These are phyloP conservation scores for Pangasius djambal DNA, from an alignment of 2,797 vertebrate species.

Conservation along the genomic window DNA sequence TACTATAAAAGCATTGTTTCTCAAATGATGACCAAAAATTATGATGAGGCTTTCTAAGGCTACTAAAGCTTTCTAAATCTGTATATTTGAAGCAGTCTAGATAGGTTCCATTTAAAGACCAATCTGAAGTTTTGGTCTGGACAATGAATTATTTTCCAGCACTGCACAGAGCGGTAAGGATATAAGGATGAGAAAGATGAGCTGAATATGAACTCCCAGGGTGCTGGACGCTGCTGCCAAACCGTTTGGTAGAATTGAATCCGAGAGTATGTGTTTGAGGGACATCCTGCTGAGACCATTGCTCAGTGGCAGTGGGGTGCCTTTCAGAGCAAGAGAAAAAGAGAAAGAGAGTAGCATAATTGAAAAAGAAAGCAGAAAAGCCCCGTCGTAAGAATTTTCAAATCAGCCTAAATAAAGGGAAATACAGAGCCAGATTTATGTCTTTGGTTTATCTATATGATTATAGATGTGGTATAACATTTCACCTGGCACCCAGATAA, in stretches of 20 bases:
- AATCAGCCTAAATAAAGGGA: not conserved
- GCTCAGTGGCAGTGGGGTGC: conserved; percentile 49
- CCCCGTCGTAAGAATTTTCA: not conserved
- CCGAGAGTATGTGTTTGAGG: conserved; percentile 45
- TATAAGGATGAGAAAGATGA: conserved; percentile 23
- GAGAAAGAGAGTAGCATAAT: not conserved
- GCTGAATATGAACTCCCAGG: conserved; percentile 18
- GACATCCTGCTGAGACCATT: conserved; percentile 55
- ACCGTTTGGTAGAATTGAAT: conserved; percentile 47
- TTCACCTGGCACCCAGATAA: not conserved
- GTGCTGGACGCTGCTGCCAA: conserved; percentile 35
- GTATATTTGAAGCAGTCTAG: not conserved
- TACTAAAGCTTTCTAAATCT: not conserved
- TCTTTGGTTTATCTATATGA: not conserved
- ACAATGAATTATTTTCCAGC: not conserved
- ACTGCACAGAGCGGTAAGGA: conserved; percentile 2
- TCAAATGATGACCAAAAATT: not conserved
- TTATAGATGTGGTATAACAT: too few species aligned
- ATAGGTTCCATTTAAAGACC: not conserved
- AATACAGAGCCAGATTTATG: not conserved
- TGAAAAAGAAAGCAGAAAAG: not conserved
- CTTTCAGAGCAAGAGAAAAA: conserved; percentile 12
- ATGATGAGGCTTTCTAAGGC: not conserved
- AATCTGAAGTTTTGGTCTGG: not conserved
- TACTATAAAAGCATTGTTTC: not conserved